Evolutionary conservation across 2,797 vertebrate species (phyloP), one percentile per base, ranked within the genome.

Genomic region (Labeo calbasu): DNA sequence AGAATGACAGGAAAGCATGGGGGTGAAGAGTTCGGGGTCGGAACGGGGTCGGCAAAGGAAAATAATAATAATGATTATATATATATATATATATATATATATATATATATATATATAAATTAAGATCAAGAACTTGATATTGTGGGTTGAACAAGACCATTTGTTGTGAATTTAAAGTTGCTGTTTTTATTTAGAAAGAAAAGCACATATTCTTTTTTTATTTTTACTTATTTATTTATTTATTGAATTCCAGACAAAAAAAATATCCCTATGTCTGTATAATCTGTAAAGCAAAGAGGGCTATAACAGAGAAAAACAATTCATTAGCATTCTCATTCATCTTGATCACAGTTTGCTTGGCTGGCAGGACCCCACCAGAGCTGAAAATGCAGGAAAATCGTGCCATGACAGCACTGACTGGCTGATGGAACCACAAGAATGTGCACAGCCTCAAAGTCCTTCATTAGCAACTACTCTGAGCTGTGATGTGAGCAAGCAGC

Each of bases 271-370:
- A 43, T 28, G 13, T 71, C n/a, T 17, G 8, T 10, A 51, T 72
- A 14, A 15, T 51, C 28, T 36, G 3, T 55, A 75, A 55, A 55
- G 15, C 50, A 55, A n/a, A 5, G 10, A 75, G 19, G 19, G n/a
- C 19, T 32, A 72, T 23, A 14, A 13, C 68, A 53, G 11, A 75
- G 28, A 76, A 40, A 57, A 43, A 12, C 75, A 43, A 76, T 57
- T 43, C 36, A 59, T 23, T 77, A 43, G 36, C 55, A 25, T 43
- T 43, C 21, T 32, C 55, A 59, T 77, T 77, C 21, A 59, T 77
- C 75, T 59, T 43, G 21, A 77, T 77, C 23, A 77, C 21, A 23
- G 28, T 11, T 59, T 77, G 36, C 32, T 77, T 77, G 7, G 21
- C 7, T 57, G 53, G 21, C 53, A 77, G 53, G 51, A 43, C 73